These are phyloP conservation scores for Sympetrum striolatum DNA, from an alignment of 2,888 invertebrate species.

Conservation along the genomic window DNA sequence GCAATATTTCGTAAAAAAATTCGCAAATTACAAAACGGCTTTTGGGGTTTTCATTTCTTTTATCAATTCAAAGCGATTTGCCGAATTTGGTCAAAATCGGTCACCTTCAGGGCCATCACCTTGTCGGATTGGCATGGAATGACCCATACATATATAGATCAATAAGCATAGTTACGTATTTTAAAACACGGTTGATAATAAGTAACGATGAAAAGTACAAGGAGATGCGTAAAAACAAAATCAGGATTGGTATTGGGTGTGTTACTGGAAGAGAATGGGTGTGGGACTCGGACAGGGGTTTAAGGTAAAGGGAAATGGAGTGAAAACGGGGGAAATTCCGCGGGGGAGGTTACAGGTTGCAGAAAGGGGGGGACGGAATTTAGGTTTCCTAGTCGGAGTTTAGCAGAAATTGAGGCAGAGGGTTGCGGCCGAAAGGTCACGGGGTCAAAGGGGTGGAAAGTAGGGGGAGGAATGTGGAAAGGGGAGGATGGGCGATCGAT, in stretches of 20 bases:
- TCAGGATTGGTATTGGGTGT: not conserved
- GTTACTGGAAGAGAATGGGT: not conserved
- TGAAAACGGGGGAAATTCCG: not conserved
- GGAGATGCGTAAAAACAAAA: not conserved
- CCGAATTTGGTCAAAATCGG: too few relatives aligned
- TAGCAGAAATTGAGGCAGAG: not conserved
- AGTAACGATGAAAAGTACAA: too few relatives aligned
- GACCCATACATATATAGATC: too few relatives aligned
- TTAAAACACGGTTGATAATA: too few relatives aligned
- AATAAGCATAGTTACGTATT: too few relatives aligned
- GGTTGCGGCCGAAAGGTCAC: not conserved
- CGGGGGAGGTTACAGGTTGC: slow-evolving; percentile 23
- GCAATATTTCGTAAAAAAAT: too few relatives aligned
- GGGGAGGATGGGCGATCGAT: not conserved
- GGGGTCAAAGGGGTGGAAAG: not conserved
- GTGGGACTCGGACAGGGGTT: not conserved
- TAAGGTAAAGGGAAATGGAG: not conserved
- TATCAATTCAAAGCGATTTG: too few relatives aligned
- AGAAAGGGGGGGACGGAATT: not conserved
- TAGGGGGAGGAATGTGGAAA: not conserved
- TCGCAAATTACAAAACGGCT: too few relatives aligned
- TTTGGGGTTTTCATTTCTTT: too few relatives aligned
- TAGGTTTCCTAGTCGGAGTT: not conserved
- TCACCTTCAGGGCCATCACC: too few relatives aligned
- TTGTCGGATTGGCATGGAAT: too few relatives aligned